A percentile compares a stretch with the other conserved stretches of the same genome.
Conservation (phyloP, 2,113 vertebrate species). For the Phalacrocorax aristotelis region DNA sequence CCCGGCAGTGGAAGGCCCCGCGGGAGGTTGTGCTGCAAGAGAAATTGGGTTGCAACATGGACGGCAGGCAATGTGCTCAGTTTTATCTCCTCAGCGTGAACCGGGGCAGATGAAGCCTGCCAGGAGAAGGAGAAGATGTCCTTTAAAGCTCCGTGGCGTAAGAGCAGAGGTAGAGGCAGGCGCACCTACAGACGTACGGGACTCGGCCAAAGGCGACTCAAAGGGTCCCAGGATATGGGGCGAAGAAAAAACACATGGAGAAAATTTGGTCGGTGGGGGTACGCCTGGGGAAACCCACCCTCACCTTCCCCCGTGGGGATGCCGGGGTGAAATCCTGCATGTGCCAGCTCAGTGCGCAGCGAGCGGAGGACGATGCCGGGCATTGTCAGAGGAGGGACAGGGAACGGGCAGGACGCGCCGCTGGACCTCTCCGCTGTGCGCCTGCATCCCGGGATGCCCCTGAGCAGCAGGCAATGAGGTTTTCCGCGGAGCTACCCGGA, state of each 20-base stretch:
- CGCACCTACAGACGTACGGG: background rate
- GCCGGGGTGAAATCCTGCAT: background rate
- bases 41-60: background rate
- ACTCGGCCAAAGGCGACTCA: background rate
- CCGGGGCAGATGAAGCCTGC: background rate
- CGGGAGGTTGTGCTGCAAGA: background rate
- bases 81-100: background rate
- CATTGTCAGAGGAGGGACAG: background rate
- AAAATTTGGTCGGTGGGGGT: background rate
- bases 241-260: background rate
- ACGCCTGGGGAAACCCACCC: background rate
- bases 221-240: background rate
- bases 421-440: rapidly evolving
- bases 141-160: background rate
- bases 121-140: too few species aligned
- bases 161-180: background rate
- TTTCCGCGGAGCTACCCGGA: background rate
- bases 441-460: background rate
- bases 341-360: background rate
- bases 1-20: background rate
- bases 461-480: background rate
- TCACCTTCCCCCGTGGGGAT: background rate
- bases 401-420: rapidly evolving
- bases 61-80: background rate
- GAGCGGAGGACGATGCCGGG: rapidly evolving